Evolutionary conservation across 2,888 invertebrate species (phyloP).

Genomic region (Dicyrtoma fusca): DNA sequence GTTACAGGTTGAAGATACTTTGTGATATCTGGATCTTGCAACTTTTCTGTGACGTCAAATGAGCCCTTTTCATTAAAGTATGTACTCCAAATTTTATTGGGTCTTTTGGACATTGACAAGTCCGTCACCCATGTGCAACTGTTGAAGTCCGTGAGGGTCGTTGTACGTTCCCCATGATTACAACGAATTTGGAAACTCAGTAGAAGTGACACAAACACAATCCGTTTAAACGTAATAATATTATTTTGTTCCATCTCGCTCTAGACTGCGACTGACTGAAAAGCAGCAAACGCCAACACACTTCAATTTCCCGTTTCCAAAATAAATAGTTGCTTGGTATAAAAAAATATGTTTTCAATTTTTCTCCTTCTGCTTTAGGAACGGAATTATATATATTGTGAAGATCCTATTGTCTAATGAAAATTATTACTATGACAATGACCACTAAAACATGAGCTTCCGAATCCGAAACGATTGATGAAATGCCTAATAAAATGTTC

Average conservation of each 20-base stretch:
- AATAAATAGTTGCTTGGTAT: not conserved
- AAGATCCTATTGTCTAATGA: no score
- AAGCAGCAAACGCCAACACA: no score
- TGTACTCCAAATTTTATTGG: slow-evolving; percentile 17
- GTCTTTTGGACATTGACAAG: slow-evolving; percentile 31
- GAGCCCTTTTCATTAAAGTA: slow-evolving; percentile 45
- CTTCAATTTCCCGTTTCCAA: not conserved
- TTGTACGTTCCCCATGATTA: not conserved
- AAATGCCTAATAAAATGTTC: no score
- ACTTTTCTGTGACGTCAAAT: slow-evolving; percentile 30
- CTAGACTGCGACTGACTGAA: no score
- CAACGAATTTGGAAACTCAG: no score
- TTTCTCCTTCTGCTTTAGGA: not conserved
- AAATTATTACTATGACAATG: no score
- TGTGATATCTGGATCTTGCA: slow-evolving; percentile 29
- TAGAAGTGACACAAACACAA: no score
- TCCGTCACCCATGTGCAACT: slow-evolving; percentile 41
- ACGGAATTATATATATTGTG: not conserved
- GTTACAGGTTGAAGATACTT: not conserved
- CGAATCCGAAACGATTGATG: no score
- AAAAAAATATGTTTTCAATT: not conserved
- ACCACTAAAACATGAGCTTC: no score
- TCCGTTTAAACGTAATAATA: no score
- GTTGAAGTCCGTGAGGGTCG: slow-evolving; percentile 7
- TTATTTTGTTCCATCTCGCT: no score